These are phyloP conservation scores for Coilia nasus DNA, from an alignment of 2,797 vertebrate genomes.

Conservation along the genomic window DNA sequence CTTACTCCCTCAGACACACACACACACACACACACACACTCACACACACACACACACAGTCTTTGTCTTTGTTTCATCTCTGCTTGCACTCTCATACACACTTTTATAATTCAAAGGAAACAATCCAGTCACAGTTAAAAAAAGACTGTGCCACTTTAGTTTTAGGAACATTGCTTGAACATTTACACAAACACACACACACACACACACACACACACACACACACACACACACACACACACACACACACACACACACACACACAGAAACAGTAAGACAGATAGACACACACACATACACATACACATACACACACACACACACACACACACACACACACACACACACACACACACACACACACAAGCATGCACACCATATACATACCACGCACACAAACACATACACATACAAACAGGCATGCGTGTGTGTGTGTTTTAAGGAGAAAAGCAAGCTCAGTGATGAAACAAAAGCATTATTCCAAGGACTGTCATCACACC, in stretches of 20 bases:
- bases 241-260: not conserved
- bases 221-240: conserved; percentile 13
- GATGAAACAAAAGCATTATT: not conserved
- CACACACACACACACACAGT: too few relatives aligned
- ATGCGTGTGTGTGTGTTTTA: too few relatives aligned
- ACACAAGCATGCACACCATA: not conserved
- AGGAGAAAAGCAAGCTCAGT: not conserved
- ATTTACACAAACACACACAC: not conserved
- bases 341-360: too few relatives aligned
- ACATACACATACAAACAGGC: too few relatives aligned
- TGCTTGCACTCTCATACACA: not conserved
- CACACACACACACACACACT: too few relatives aligned
- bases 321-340: too few relatives aligned
- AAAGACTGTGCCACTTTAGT: not conserved
- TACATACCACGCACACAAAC: too few relatives aligned
- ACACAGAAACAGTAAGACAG: too few relatives aligned
- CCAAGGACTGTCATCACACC: not conserved
- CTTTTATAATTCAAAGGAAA: not conserved
- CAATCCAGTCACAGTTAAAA: not conserved
- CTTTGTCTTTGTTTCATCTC: not conserved
- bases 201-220: not conserved
- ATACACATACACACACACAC: too few relatives aligned
- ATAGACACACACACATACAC: too few relatives aligned
- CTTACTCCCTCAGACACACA: too few relatives aligned
- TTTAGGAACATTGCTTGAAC: too few relatives aligned